Conservation (phyloP, 2,888 invertebrate genomes). For the Odontomyia ornata region DNA sequence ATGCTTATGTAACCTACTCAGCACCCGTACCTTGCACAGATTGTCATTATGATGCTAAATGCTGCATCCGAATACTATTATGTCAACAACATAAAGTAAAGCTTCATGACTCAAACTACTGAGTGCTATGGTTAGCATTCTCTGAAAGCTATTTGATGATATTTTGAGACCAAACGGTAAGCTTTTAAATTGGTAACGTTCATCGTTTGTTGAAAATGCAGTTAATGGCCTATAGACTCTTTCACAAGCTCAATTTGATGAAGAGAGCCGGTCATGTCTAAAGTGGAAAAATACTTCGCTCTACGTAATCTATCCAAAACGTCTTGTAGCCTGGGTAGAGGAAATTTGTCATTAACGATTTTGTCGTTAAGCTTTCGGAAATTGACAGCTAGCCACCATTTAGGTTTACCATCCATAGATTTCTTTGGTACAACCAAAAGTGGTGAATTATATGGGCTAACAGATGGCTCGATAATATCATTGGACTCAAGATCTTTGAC, state of each 20-base stretch:
- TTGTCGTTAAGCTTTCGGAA: constrained; percentile 43
- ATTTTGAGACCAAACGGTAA: constrained; percentile 50
- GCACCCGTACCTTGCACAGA: too few relatives aligned
- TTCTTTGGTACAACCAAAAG: constrained; percentile 49
- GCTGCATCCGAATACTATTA: constrained; percentile 50
- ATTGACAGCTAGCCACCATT: neutral
- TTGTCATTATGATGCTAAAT: constrained; percentile 48
- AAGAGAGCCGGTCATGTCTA: constrained; percentile 48
- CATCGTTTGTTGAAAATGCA: neutral
- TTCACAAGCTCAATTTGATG: constrained; percentile 46
- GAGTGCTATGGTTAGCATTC: constrained; percentile 50
- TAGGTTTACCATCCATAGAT: constrained; percentile 22
- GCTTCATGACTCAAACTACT: constrained; percentile 45
- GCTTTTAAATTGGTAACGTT: constrained; percentile 49
- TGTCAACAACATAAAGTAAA: constrained; percentile 52
- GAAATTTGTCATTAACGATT: constrained; percentile 44
- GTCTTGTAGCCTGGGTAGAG: constrained; percentile 43
- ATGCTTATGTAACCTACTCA: too few relatives aligned
- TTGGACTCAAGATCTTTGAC: constrained; percentile 2
- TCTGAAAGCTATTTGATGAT: constrained; percentile 50
- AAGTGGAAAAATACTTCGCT: constrained; percentile 49
- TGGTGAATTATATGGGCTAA: constrained; percentile 49
- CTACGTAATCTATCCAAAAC: constrained; percentile 46
- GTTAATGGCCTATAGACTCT: constrained; percentile 44
- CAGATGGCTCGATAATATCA: constrained; percentile 47